phyloP scores from a whole-genome alignment of 2,113 vertebrate genomes.

The Pycnonotus jocosus region DNA sequence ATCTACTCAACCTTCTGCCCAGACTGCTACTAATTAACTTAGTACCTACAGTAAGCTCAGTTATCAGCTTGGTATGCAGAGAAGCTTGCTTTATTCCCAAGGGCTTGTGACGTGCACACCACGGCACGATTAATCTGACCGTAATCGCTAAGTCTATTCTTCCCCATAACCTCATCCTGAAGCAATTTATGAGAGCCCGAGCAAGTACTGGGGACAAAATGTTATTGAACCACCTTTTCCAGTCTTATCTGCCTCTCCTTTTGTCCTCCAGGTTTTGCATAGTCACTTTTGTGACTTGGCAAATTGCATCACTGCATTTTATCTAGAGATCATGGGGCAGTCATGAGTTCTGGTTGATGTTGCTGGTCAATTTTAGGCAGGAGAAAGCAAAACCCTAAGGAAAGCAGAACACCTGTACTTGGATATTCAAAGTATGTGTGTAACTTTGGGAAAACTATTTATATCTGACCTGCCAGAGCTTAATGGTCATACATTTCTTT shows the following conservation, averaged over 20 bases:
- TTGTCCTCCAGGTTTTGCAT: not conserved
- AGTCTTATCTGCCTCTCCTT: not conserved
- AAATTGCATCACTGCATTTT: not conserved
- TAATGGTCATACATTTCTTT: not conserved
- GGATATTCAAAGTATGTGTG: not conserved
- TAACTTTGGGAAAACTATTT: not conserved
- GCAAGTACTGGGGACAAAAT: not conserved
- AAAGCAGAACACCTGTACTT: not conserved
- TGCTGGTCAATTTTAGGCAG: not conserved
- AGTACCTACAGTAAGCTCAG: not conserved
- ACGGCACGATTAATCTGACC: not conserved
- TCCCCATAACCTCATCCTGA: not conserved
- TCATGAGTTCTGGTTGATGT: not conserved
- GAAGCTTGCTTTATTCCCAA: slow-evolving; percentile 29
- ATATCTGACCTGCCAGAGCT: not conserved
- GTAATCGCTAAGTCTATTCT: not conserved
- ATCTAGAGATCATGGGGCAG: not conserved
- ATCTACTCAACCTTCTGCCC: slow-evolving; percentile 7
- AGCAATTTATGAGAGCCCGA: slow-evolving; percentile 7
- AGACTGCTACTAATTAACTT: slow-evolving; percentile 41
- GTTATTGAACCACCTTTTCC: not conserved
- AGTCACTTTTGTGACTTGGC: not conserved
- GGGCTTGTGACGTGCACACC: not conserved
- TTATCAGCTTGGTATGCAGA: slow-evolving; percentile 41
- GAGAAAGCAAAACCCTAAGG: not conserved